Evolutionary conservation across 2,888 invertebrate genomes (phyloP), one percentile per base, ranked within the genome.

Genomic region (Notodonta ziczac): DNA sequence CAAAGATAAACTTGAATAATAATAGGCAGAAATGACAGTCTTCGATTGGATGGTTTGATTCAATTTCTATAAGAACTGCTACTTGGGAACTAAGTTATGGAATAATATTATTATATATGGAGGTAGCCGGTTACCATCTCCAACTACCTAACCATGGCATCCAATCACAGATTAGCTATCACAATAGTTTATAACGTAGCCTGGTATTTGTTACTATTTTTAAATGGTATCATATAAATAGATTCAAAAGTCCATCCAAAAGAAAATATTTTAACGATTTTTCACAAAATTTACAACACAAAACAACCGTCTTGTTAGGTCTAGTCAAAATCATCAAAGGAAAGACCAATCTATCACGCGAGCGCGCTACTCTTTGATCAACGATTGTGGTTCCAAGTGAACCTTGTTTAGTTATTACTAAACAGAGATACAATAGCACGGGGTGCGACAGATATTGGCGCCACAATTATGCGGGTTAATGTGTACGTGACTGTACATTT

Each of bases 381-480:
- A 42, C 24, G 39, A n/a, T 39, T 16, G 59, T 63, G 57, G 58
- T 58, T 55, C 57, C 58, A 60, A 62, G 53, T 65, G 63, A 71
- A 70, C 67, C 64, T 62, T 71, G 71, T 65, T 67, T 71, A 64
- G 73, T 78, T 80, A 77, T 77, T 76, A 75, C 73, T 70, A 66
- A 75, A 70, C 73, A 76, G 78, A 76, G 73, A 74, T 82, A 75
- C 76, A 80, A 78, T 83, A 79, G 83, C 81, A 81, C 78, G 80
- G 78, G 81, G 70, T 74, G 77, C 81, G 80, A 80, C 79, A 74
- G 67, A 79, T 73, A 74, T 80, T 83, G 88, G 88, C 88, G 88
- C 88, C 87, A 85, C 85, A 70, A 85, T 81, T 87, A 87, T 87
- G 78, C 84, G 84, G 86, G 86, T 85, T 88, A 87, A 88, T 88